Base-by-base conservation (phyloP, 2,113 vertebrate species). In the Podocnemis expansa region DNA sequence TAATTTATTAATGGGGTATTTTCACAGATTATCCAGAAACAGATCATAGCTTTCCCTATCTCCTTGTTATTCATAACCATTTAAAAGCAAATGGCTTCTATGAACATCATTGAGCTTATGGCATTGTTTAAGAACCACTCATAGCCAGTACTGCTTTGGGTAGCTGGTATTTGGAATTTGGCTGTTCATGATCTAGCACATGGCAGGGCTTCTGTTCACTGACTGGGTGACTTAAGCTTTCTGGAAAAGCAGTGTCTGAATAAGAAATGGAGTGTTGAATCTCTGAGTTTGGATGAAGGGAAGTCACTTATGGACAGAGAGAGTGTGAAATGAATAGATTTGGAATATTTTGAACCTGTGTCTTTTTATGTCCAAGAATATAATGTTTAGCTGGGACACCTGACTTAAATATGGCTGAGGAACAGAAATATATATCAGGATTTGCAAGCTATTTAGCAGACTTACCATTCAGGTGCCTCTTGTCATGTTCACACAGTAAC, bases 41-140 rank as follows among this genome's bases (percentile, higher is more conserved):
- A 91, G 6, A 13, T 41, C 79, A 12, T 27, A 11, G 73, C 56
- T 47, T 90, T 89, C 52, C 78, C 52, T 31, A 2, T 79, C 58
- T 85, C 63, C 29, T 60, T 31, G 31, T 93, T 92, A 8, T 3
- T 76, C n/a, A 16, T 45, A 41, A 78, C 31, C 3, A 3, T 85
- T 90, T 43, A 41, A 1, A 0, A 16, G 58, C 58, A 0, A 3
- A 16, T 73, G 80, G 6, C 81, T 79, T 56, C 31, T 16, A 4
- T 67, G 83, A 80, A 83, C 79, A 13, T n/a, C 84, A 87, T 58
- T n/a, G 47, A 34, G 67, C 17, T 38, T 24, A 38, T 70, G n/a
- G 67, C 3, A 21, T 41, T 70, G 67, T 10, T 70, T 34, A 22
- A n/a, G 67, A 70, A 41, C 21, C 22, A n/a, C n/a, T 41, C 8